Conservation (phyloP, 2,888 invertebrate species). For the Hyposoter didymator region DNA sequence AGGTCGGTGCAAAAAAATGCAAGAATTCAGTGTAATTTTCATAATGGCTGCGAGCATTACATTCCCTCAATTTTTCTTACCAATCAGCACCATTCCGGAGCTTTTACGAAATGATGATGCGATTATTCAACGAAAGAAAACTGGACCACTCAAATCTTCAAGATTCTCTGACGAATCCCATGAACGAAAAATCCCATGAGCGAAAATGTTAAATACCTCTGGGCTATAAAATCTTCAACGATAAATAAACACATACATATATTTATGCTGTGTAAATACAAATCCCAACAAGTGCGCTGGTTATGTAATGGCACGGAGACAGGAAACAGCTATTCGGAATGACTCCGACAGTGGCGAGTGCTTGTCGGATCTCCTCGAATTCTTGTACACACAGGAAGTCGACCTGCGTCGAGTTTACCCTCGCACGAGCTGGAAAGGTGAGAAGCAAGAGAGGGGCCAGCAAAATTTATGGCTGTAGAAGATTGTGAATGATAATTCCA, state of each 20-base stretch:
- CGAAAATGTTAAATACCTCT: constrained; percentile 12
- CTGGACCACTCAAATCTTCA: not conserved
- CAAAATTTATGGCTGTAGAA: constrained; percentile 61
- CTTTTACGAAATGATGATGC: not conserved
- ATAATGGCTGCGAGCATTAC: constrained; percentile 20
- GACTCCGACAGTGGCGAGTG: constrained; percentile 42
- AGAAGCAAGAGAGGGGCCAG: constrained; percentile 13
- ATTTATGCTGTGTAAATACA: not conserved
- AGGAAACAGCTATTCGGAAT: constrained; percentile 58
- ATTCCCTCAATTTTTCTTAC: constrained; percentile 46
- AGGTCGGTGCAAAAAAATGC: constrained; percentile 21
- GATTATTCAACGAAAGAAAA: not conserved
- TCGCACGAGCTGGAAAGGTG: constrained; percentile 25
- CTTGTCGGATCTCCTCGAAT: constrained; percentile 47
- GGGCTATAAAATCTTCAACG: not conserved
- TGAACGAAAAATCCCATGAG: not conserved
- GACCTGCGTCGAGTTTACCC: constrained; percentile 10
- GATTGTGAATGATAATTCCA: constrained; percentile 64
- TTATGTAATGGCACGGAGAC: constrained; percentile 41
- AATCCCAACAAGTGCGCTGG: constrained; percentile 7
- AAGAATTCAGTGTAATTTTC: constrained; percentile 43
- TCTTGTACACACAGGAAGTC: constrained; percentile 20
- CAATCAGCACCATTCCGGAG: not conserved
- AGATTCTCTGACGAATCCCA: not conserved
- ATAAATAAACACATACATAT: not conserved